Base-by-base conservation (phyloP, 2,888 invertebrate species). In the Mamestra brassicae region DNA sequence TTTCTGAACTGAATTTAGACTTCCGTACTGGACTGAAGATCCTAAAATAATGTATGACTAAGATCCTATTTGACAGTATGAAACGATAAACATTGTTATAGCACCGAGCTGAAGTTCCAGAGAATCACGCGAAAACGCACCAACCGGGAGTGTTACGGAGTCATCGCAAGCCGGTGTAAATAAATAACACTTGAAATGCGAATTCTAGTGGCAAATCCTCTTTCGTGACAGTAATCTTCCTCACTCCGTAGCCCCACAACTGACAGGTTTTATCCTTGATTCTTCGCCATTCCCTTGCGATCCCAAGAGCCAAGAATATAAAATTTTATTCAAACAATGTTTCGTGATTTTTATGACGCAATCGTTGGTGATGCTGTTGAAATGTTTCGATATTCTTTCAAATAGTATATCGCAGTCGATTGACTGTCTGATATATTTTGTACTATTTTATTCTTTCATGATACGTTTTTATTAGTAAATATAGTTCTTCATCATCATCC, bases 201-300 rank as follows among this genome's bases (percentile, higher is more conserved):
- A 78, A 80, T 76, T 79, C 70, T 71, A 78, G 81, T 81, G 76
- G 73, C 71, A 84, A 86, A 85, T 80, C 65, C 85, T 42, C 85
- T 85, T 85, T 80, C 74, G 80, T 85, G 85, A 79, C 87, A 83
- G 78, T 85, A 87, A 86, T 87, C 85, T 87, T 77, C 76, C 63
- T 70, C 67, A 69, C 74, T 62, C 55, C 38, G 75, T 65, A 85
- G 76, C 78, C 45, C 63, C 72, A 71, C 64, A 74, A 77, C 76
- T 83, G 87, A 85, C 85, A 79, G 85, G 63, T 80, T 82, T 85
- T 87, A 85, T 82, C 78, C 80, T 78, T 82, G 83, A 85, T 83
- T 87, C 85, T 74, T 80, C 47, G 67, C 58, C 74, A 65, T 83
- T 75, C 60, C 62, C 47, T 34, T 60, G 61, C 34, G 71, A 65